A percentile compares a stretch with the other conserved stretches of the same genome.
Evolutionary conservation across 2,888 invertebrate species (phyloP).

Genomic region (Lottia scabra): DNA sequence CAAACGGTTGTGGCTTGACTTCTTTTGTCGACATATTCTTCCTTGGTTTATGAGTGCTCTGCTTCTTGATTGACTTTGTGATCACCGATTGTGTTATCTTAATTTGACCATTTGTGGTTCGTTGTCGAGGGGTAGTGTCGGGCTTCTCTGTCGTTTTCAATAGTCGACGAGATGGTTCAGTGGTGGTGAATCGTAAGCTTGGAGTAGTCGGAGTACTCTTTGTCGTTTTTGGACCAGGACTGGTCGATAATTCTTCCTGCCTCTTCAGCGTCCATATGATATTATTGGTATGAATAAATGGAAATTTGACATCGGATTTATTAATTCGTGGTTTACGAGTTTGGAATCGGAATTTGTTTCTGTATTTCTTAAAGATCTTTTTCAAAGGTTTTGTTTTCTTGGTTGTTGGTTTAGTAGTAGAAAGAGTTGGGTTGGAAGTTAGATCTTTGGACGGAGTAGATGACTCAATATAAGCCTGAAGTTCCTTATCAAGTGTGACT

Average conservation of each 20-base stretch:
- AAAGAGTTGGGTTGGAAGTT: background rate
- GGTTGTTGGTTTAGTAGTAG: background rate
- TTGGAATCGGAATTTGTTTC: background rate
- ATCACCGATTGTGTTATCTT: no score
- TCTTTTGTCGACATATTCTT: background rate
- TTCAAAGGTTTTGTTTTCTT: background rate
- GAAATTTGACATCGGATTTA: background rate
- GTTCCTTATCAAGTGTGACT: background rate
- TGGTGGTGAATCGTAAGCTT: no score
- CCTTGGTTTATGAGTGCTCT: background rate
- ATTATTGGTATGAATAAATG: background rate
- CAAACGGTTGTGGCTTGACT: background rate
- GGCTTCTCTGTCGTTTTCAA: background rate
- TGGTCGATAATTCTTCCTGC: background rate
- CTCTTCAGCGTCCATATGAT: background rate
- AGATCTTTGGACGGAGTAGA: background rate
- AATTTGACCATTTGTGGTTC: background rate
- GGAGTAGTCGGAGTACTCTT: no score
- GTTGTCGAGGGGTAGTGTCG: background rate
- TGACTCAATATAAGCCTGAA: background rate
- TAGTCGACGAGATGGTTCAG: background rate
- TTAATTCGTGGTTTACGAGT: background rate
- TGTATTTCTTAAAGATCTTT: background rate
- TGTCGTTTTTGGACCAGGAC: background rate
- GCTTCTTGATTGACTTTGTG: no score